A percentile compares a stretch with the other conserved stretches of the same genome.
Conservation (phyloP, 2,113 vertebrate genomes). For the Aspiorhynchus laticeps region DNA sequence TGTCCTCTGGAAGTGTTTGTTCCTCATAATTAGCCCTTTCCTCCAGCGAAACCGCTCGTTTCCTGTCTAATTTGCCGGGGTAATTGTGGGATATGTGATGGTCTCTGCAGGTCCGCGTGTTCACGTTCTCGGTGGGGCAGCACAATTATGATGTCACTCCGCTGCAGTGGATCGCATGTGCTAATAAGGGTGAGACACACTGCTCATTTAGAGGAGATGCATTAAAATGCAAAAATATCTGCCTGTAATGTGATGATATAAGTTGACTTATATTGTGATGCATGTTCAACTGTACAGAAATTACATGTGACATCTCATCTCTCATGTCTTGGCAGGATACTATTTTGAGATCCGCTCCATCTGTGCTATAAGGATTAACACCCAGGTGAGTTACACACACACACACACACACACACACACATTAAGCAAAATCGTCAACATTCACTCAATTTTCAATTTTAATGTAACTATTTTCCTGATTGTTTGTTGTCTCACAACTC, state of each 20-base stretch:
- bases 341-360: slow-evolving; percentile 85
- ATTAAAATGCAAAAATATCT: background rate
- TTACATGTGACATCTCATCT: slow-evolving; percentile 34
- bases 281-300: background rate
- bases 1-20: slow-evolving; percentile 14
- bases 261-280: background rate
- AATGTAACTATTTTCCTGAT: background rate
- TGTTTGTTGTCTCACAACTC: background rate
- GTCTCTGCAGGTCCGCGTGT: slow-evolving; percentile 80
- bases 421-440: background rate
- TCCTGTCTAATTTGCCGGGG: slow-evolving; percentile 6
- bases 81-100: slow-evolving; percentile 21
- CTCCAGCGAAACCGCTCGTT: background rate
- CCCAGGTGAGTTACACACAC: too few species aligned
- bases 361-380: slow-evolving; percentile 75
- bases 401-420: background rate
- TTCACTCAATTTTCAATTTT: background rate
- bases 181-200: slow-evolving; percentile 91
- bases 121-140: slow-evolving; percentile 98
- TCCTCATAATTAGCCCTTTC: slow-evolving; percentile 19
- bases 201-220: background rate
- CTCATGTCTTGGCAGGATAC: slow-evolving; percentile 72
- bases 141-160: slow-evolving; percentile 99
- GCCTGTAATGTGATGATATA: background rate
- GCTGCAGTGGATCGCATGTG: slow-evolving; percentile 97